Base-by-base conservation (phyloP, 2,113 vertebrate genomes). In the Channa maculata region DNA sequence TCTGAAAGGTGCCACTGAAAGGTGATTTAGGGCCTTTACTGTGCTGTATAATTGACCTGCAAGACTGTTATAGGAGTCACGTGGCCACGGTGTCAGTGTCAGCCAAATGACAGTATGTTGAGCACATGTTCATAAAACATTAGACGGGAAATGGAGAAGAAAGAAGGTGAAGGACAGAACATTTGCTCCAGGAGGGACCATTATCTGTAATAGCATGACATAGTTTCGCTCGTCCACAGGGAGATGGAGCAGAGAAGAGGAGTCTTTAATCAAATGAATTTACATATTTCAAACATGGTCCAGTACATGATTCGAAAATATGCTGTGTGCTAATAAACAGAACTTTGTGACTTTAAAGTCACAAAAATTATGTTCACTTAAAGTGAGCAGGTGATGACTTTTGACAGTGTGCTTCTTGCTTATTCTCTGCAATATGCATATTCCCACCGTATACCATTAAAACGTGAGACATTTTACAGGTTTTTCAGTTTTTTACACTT, bases 101-200 rank as follows among this genome's bases (percentile, higher is more conserved):
- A 52, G 59, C 46, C 55, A 61, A 60, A 71, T 37, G 58, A 64
- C 71, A 64, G 69, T 59, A 75, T 83, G 81, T 70, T 51, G 50
- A 63, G 43, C 67, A 78, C 73, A 80, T 85, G 80, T 75, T 75
- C 80, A 52, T 74, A 63, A 87, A 82, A 51, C 58, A 68, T 80
- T 53, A 70, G 73, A 67, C n/a, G 38, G 33, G 24, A 73, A 75
- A 68, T 78, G 71, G 49, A 55, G 71, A 53, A 37, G 44, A 67
- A 79, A 76, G 24, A 48, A 57, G 76, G 65, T 76, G 78, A 87
- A 84, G 67, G 73, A 81, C 63, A 65, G 78, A 76, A 51, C 66
- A 59, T 64, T 73, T 11, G 41, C 51, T 72, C 71, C 46, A 66
- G 24, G 34, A 59, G 54, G 72, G 63, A 34, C 60, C 6, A 68